Evolutionary conservation across 2,113 vertebrate genomes (phyloP), one percentile per base, ranked within the genome.

Genomic region (Trinectes maculatus): DNA sequence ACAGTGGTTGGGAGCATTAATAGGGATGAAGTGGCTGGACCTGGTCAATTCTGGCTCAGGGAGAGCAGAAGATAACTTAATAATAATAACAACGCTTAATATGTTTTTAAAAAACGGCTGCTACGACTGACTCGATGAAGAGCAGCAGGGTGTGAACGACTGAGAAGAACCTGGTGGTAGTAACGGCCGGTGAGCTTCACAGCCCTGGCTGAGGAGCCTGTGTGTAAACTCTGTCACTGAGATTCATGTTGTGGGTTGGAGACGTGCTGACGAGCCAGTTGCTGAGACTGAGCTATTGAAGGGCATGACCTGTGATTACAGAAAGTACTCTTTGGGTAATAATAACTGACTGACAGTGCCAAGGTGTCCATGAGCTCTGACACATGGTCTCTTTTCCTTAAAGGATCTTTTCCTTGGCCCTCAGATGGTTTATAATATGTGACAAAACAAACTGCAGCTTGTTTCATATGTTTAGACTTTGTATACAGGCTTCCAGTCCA

Each of bases 211-310:
- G 43, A 29, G 68, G 75, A 84, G 73, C 80, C 84, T 83, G 78
- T 83, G 62, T 74, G 79, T 89, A 90, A 90, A 89, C 87, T 85
- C 75, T 75, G 85, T 82, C 89, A 84, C 72, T 16, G 63, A 85
- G 76, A 88, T 86, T 86, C 83, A 85, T 67, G 74, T 71, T 71
- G 80, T 80, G 74, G 37, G 33, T 12, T 80, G 75, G 85, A 86
- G 69, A 64, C 71, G 6, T 43, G 70, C 69, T 85, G 77, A 77
- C 67, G 46, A 18, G 85, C 79, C 85, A 85, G 57, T 80, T 56
- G 57, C 71, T 68, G 72, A 77, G 57, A 36, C 37, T 1, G 21
- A 62, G 63, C 67, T 62, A 72, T 76, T 78, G 60, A 88, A 74
- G 52, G 59, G 40, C 80, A 72, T 71, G 77, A 82, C 77, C 65